Evolutionary conservation across 1,140 invertebrate genomes (phyloP).

Genomic region (Rhizoglyphus robini): DNA sequence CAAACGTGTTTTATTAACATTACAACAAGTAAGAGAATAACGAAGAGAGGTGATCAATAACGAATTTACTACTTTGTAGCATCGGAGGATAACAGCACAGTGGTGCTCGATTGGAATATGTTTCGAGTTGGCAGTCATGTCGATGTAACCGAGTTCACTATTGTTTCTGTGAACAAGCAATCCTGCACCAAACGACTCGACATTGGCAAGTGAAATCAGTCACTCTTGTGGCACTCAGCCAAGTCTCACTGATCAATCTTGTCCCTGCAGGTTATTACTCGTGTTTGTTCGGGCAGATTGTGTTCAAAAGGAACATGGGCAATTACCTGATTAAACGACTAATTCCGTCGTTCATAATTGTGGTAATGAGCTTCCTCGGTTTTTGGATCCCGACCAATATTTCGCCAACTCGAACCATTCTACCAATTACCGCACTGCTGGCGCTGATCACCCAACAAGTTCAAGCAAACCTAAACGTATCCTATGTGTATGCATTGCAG

Average conservation of each 20-base stretch:
- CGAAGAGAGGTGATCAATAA: background rate
- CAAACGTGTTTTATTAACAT: slow-evolving; percentile 20
- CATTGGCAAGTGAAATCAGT: background rate
- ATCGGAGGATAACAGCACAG: slow-evolving; percentile 13
- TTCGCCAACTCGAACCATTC: slow-evolving; percentile 41
- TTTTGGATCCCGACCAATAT: slow-evolving; percentile 33
- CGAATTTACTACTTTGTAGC: background rate
- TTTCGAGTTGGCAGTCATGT: slow-evolving; percentile 11
- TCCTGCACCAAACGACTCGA: background rate
- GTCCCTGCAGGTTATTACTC: slow-evolving; percentile 14
- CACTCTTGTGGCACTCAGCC: too few relatives aligned
- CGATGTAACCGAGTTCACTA: slow-evolving; percentile 10
- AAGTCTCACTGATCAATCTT: too few relatives aligned
- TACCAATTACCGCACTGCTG: slow-evolving; percentile 45
- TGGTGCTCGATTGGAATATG: slow-evolving; percentile 15
- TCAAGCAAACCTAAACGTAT: slow-evolving; percentile 31
- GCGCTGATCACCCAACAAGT: slow-evolving; percentile 55
- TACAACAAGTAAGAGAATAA: slow-evolving; percentile 12
- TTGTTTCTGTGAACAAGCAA: background rate
- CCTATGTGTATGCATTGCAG: slow-evolving; percentile 42
- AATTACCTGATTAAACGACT: slow-evolving; percentile 19
- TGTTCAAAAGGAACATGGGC: slow-evolving; percentile 16
- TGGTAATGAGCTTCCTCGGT: slow-evolving; percentile 20
- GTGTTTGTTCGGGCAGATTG: slow-evolving; percentile 13
- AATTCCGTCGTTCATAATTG: slow-evolving; percentile 22